Evolutionary conservation across 2,888 invertebrate species (phyloP), one percentile per base, ranked within the genome.

Genomic region (Cistogaster globosa): DNA sequence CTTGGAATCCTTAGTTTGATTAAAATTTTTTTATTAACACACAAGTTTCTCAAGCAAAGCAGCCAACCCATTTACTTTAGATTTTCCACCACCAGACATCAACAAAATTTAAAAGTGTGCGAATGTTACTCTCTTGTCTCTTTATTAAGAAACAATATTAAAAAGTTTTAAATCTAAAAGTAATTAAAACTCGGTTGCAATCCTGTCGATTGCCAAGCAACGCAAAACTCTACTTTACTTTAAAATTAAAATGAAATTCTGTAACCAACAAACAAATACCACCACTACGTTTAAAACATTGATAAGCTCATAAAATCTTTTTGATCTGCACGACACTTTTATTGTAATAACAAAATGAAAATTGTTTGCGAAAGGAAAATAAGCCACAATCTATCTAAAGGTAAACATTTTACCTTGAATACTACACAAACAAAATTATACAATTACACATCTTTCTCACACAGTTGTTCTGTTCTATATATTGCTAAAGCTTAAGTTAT

Each of bases 391-490:
- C 42, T 42, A 12, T 1, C 12, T 42, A 58, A 60, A 53, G 63
- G 22, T 45, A 71, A 57, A n/a, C 36, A 57, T 79, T 62, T 78
- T 38, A 78, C 69, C 77, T 78, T 62, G 62, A 78, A 42, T 45
- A 69, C 62, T 12, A 77, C 32, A 32, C 32, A 51, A 11, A 65
- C 60, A 8, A 60, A 38, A 60, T 60, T 14, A 42, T 7, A 18
- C 6, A 53, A 18, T 18, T 18, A 20, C 20, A 53, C 51, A 12
- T 51, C 16, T 7, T n/a, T 18, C 51, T 51, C 38, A 22, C n/a
- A 42, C 38, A 51, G 12, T 18, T 20, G n/a, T 53, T 53, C 7
- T 48, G 1, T 48, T 48, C 12, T 48, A 48, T 14, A 48, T 14
- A 18, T 51, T 48, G 5, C 18, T 26, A 16, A n/a, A 12, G 14